Evolutionary conservation across 92 coral and sea anemone species (phyloP), one percentile per base, ranked within the genome.

Genomic region (Actinostola sp.): DNA sequence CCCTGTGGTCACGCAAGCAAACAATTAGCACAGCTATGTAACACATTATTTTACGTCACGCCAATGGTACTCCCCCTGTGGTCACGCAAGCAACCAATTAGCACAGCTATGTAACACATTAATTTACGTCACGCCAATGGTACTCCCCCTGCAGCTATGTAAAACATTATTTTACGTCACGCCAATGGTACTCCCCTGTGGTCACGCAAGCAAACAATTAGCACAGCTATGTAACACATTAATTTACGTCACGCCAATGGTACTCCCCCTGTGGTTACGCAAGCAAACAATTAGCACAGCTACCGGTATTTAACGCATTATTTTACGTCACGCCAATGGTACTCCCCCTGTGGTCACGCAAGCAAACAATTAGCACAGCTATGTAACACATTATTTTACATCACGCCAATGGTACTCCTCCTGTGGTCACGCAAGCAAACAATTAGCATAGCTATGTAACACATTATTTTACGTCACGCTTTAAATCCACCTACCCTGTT

Each of bases 111-210:
- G 44, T 39, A 39, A 39, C 44, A 14, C 44, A 39, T 6, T 39
- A 39, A 6, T n/a, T n/a, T n/a, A n/a, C 98, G 33, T 87, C 93
- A 44, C 98, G 88, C 98, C 98, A 93, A 60, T 93, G 98, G 49
- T 93, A 93, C 36, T 82, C 96, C 32, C 98, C 98, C 98, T 93
- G 59, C 31, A 30, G 20, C 7, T 13, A 28, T 30, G 50, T 62
- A 28, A 35, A 48, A 20, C 66, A 35, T 38, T 26, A 25, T 20
- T 9, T 7, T 10, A 41, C 31, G 28, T 64, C 32, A 34, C 12
- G 17, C 11, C 31, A 38, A 20, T 7, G 1, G 12, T 19, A 1
- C 0, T 11, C 6, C 2, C 28, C 21, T 19, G 8, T 35, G 19
- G 21, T 44, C 13, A 48, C 54, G 8, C 54, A 48, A 48, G 13